Base-by-base conservation (phyloP, 1,140 invertebrate genomes). In the Mylabris phalerata region DNA sequence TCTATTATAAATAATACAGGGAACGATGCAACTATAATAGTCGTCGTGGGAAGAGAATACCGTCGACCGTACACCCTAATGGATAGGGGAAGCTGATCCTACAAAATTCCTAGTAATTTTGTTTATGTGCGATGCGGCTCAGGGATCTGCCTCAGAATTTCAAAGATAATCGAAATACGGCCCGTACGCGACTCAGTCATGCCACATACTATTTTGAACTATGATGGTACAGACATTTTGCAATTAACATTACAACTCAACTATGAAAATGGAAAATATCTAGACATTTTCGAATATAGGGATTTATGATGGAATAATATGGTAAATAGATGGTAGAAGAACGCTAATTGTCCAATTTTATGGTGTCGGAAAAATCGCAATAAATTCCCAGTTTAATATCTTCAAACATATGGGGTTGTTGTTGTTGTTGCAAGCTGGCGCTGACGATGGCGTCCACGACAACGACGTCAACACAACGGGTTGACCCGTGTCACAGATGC, bases 321-420 rank as follows among this genome's bases (percentile, higher is more conserved):
- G 19, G 19, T 19, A 19, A 19, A 19, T 19, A 19, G 19, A 1
- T 19, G 19, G 19, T 1, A 19, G 19, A 19, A 1, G 19, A 19
- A 1, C 19, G 19, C 19, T 19, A 32, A 5, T 32, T 32, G 27
- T 32, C 7, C 3, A 7, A 32, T 32, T 32, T 32, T 32, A 32
- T 32, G 32, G 32, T 32, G 32, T 32, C 32, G 3, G 32, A 32
- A 32, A 32, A 32, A 32, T 32, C 60, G 62, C 65, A 52, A 70
- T 72, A 72, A 72, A 72, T 72, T 69, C 59, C 64, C 55, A 48
- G 61, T 70, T 72, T 72, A 72, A 72, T 72, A 72, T 70, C 68
- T 69, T 61, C 65, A 63, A 57, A 64, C 68, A 66, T 59, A 68
- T 69, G 67, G 68, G 69, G 49, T 51, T 58, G 62, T 61, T 5